Evolutionary conservation across 1,140 invertebrate species (phyloP), one percentile per base, ranked within the genome.

Genomic region (Zaprionus africanus): DNA sequence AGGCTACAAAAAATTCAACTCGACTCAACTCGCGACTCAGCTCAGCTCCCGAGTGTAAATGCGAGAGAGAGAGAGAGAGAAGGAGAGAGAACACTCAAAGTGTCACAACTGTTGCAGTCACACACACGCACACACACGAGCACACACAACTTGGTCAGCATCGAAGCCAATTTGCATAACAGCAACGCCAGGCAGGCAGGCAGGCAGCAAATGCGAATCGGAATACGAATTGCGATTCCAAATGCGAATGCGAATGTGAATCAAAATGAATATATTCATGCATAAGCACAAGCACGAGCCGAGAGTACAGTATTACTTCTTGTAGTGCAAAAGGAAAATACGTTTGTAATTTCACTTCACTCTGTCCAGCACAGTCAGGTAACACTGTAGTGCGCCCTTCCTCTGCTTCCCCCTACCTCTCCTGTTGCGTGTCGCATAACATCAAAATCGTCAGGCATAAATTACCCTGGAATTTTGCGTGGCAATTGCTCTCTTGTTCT

Each of bases 41-140:
- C 19, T 36, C 19, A 15, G 13, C 28, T 7, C 7, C 6, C 26
- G 26, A 28, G 6, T 28, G 6, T 6, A 6, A 28, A 28, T 28
- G 26, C 26, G 26, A 31, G 28, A 31, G 7, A 41, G 15, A 6
- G 1, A 41, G 1, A 41, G 38, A 15, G 5, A n/a, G 38, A 34
- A 15, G n/a, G 38, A 15, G 38, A n/a, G 38, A 15, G 5, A n/a
- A 4, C 19, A 19, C 28, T 53, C 31, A 53, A 24, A 54, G 49
- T 53, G 61, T 53, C 31, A n/a, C 49, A 64, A 65, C 62, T 65
- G 62, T 65, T 65, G 62, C 62, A 65, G 62, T 12, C 19, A 46
- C 41, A 46, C 41, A 31, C 9, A 31, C 31, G 11, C 28, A 31
- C 28, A 31, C 41, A n/a, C 15, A 9, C 7, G 2, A n/a, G n/a